Evolutionary conservation across 2,113 vertebrate species (phyloP), one percentile per base, ranked within the genome.

Genomic region (Alosa alosa): DNA sequence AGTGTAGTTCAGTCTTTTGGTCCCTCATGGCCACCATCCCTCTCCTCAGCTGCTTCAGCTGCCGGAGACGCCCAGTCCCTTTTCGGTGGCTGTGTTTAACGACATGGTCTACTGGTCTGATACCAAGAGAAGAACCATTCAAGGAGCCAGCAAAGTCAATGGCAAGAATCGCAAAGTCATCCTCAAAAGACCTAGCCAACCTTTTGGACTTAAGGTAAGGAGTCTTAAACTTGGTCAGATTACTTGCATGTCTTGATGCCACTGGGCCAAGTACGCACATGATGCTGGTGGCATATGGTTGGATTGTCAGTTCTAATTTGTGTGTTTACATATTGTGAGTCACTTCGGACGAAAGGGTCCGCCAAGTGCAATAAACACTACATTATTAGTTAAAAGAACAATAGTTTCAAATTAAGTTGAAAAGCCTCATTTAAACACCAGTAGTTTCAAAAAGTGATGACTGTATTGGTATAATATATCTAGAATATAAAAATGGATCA

Each of bases 61-160:
- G 46, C 84, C 85, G 0, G 95, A 96, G 88, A 96, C 96, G 9
- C 94, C 15, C 25, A 97, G 93, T 82, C 97, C 97, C 15, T 99
- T 98, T 6, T 96, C 96, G 0, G 93, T 97, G 0, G 91, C 90
- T 0, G 94, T 98, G 60, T 98, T 98, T 0, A 97, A 97, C 85
- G 95, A 96, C 44, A 87, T 93, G 88, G 84, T 98, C 82, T 97
- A 96, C 92, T 99, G 98, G 98, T 97, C 97, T 0, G 97, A 99
- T 84, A 94, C 93, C 0, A 96, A 96, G 88, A 92, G 93, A 0
- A 93, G 95, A 93, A 95, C 95, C 0, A 92, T 98, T 81, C 97
- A 97, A 85, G 95, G 90, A 2, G 94, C 96, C 39, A 89, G 95
- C 88, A 98, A 98, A 90, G 87, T 49, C 81, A 96, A 94, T 0